Base-by-base conservation (phyloP, 2,888 invertebrate genomes). In the Diarsia brunnea region DNA sequence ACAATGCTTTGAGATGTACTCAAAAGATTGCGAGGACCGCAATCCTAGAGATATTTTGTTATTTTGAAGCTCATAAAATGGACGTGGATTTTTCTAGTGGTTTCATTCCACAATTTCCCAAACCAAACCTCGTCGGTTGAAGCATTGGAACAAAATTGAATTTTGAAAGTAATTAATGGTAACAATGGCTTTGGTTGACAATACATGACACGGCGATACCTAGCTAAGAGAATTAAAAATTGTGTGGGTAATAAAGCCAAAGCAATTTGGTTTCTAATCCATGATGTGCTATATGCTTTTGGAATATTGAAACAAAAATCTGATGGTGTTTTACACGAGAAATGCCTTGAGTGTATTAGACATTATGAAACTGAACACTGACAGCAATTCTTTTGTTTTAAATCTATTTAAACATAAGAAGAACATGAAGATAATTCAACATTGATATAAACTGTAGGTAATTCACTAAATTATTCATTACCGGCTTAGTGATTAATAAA, bases 1-100 rank as follows among this genome's bases (percentile, higher is more conserved):
- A 79, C 78, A 84, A 85, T 73, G 76, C 79, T 84, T 77, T 76
- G 61, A 78, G 73, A 72, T 82, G 69, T 19, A 76, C 70, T 78
- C 55, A 76, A 79, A 81, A 85, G 67, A 76, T 85, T 85, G 61
- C n/a, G 55, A 27, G 64, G 79, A 70, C 70, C 75, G 21, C 66
- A 49, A 31, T 70, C 64, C 60, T 68, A 69, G 53, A 49, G 21
- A 74, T 63, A 78, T 71, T 78, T 72, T 16, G 73, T 77, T 69
- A 73, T 73, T 74, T 75, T 66, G 2, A 47, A 65, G 58, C 49
- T 53, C 16, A 24, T 72, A 49, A 43, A 61, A 63, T 58, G 51
- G 16, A 58, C 49, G 51, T 49, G 38, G 24, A 47, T 55, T 71
- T 58, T 58, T 69, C n/a, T 65, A 61, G 58, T 27, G 11, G 8